Percentiles rank a stretch among this genome's conserved stretches.
These are phyloP conservation scores for Rotaria sp. DNA, from an alignment of 2,888 invertebrate genomes.

Conservation along the genomic window DNA sequence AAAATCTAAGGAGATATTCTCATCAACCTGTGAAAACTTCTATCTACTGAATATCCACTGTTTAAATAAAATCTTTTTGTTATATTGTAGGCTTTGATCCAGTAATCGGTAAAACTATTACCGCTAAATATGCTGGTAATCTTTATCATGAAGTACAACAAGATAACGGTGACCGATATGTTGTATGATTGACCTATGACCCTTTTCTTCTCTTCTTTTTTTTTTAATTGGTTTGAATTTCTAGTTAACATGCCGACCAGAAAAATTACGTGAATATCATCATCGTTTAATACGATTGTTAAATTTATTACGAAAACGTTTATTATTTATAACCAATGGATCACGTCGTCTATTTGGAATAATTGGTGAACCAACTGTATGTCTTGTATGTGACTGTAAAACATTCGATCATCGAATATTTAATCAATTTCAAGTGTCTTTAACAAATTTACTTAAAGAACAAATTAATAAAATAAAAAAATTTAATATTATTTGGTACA, in stretches of 20 bases:
- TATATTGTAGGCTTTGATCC: conserved; percentile 48
- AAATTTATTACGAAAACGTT: conserved; percentile 48
- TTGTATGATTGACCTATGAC: not conserved
- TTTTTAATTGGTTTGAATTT: not conserved
- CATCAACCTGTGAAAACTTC: no score
- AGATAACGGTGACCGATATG: conserved; percentile 30
- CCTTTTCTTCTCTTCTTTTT: not conserved
- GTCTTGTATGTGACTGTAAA: conserved; percentile 52
- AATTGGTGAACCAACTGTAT: conserved; percentile 50
- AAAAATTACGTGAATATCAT: conserved; percentile 49
- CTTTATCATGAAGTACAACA: conserved; percentile 46
- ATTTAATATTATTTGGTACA: conserved; percentile 53
- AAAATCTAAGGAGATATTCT: no score
- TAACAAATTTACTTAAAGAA: conserved; percentile 50
- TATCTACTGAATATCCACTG: no score
- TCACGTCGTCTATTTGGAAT: conserved; percentile 54
- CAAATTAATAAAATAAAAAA: conserved; percentile 51
- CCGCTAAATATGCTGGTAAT: conserved; percentile 46
- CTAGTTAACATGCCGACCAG: conserved; percentile 49
- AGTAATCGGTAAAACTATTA: conserved; percentile 51
- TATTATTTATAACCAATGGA: conserved; percentile 54
- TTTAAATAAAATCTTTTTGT: not conserved
- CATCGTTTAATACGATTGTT: conserved; percentile 48
- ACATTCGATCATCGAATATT: conserved; percentile 52
- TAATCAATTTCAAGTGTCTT: conserved; percentile 50